Evolutionary conservation across 2,888 invertebrate species (phyloP), one percentile per base, ranked within the genome.

Genomic region (Villa cingulata): DNA sequence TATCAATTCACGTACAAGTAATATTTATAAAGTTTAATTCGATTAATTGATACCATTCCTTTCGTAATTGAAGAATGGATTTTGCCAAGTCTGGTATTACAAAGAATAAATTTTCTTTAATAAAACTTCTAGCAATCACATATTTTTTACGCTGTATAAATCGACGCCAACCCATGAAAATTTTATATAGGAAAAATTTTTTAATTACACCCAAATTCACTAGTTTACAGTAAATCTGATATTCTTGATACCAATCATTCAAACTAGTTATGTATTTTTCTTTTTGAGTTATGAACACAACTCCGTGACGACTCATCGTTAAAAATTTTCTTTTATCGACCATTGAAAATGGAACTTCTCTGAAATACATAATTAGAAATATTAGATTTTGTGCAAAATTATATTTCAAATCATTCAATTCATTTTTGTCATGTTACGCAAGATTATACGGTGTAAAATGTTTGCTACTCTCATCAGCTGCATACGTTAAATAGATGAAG

Each of bases 261-360:
- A 91, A 70, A 12, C 82, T 76, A 0, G 87, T 87, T 60, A 86
- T 90, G 15, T 79, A 78, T 66, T 83, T 81, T 62, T 88, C 88
- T 46, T 76, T 77, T 15, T 74, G 63, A 45, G 71, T 76, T 63
- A 78, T 81, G 58, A 85, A 83, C n/a, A 86, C 81, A 0, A 90
- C 86, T 1, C 91, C 92, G 59, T 81, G 78, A 4, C 77, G 70
- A 55, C 90, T 87, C 55, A 92, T 82, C 0, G 90, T 91, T 58
- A 85, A 79, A 62, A 80, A 86, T 59, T 86, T 83, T 16, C 69
- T 74, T 60, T 75, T 78, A 57, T 83, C 78, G 19, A 86, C 72
- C 44, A 81, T 72, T 37, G 78, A 75, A 59, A 83, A 89, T 0
- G 78, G 75, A 1, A 86, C 84, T 36, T 87, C 78, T 56, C 88